Percentiles rank a stretch among this genome's conserved stretches.
Evolutionary conservation across 2,113 vertebrate species (phyloP).

Genomic region (Caretta caretta): DNA sequence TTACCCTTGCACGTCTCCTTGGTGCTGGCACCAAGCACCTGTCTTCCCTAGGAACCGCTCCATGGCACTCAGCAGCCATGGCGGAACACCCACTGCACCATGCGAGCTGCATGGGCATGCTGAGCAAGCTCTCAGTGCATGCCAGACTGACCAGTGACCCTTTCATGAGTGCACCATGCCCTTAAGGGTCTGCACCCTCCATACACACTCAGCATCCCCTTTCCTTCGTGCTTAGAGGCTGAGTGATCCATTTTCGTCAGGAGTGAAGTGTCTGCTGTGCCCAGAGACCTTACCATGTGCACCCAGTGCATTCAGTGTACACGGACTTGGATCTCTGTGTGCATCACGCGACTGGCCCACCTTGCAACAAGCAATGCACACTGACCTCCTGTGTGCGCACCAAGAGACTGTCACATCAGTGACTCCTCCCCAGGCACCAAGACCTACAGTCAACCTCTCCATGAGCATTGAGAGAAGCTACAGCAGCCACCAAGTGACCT

Average conservation of each 20-base stretch:
- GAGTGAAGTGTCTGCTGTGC: neutral
- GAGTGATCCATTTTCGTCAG: too few relatives aligned
- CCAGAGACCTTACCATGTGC: neutral
- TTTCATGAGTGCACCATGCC: too few relatives aligned
- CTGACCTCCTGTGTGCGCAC: neutral
- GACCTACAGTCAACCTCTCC: neutral
- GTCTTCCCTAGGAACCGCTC: neutral
- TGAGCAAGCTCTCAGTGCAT: neutral
- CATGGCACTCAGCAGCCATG: neutral
- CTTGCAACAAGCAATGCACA: neutral
- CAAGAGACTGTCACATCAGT: neutral
- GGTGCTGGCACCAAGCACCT: neutral
- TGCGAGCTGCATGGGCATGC: neutral
- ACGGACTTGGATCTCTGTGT: neutral
- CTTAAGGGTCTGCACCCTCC: neutral
- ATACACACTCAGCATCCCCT: neutral
- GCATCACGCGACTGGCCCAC: neutral
- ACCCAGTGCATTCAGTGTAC: neutral
- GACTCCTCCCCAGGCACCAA: neutral
- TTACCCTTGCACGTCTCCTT: too few relatives aligned
- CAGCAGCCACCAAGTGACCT: too few relatives aligned
- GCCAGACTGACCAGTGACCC: neutral
- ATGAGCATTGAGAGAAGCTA: neutral
- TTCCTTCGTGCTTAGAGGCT: neutral
- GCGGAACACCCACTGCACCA: neutral